Evolutionary conservation across 2,888 invertebrate species (phyloP), one percentile per base, ranked within the genome.

Genomic region (Agapostemon virescens): DNA sequence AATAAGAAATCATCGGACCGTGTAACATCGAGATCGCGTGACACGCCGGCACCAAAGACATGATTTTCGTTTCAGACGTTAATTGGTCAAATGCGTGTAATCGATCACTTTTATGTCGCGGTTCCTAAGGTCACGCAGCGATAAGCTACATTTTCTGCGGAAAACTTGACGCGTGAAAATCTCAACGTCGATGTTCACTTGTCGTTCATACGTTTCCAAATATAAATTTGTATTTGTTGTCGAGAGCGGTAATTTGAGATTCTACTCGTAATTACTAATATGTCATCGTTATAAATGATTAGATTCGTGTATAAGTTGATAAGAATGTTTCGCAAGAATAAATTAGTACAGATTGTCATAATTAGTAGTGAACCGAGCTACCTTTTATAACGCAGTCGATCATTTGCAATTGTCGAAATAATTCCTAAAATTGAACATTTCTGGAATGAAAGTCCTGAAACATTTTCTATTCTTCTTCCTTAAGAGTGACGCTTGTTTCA

Each of bases 1-100:
- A 71, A 77, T 82, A 74, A 81, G 77, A 72, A 81, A 77, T 81
- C 77, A 82, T 82, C 74, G 82, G 58, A 81, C 70, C 82, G 77
- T 77, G 81, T 73, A 64, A 81, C 72, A 73, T 58, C 72, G 52
- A 52, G 69, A 69, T 75, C 72, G 66, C 72, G 69, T 76, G 81
- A 76, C 75, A 73, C 20, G 30, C 66, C 30, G 76, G 76, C 81
- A 76, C 81, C 72, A 40, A 69, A 69, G 71, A 68, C 68, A 63
- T 55, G 69, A 76, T 80, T 82, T 82, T 80, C 75, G 42, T 81
- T 72, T 69, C 69, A 73, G n/a, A 72, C 49, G 72, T 49, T 80
- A 74, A 74, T 81, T 70, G 66, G 66, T 36, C 49, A 52, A 58
- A 69, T 61, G 15, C 26, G n/a, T 17, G 55, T n/a, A 61, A 45